phyloP scores from a whole-genome alignment of 2,888 invertebrate species.

The Acrocyrtus sp. region DNA sequence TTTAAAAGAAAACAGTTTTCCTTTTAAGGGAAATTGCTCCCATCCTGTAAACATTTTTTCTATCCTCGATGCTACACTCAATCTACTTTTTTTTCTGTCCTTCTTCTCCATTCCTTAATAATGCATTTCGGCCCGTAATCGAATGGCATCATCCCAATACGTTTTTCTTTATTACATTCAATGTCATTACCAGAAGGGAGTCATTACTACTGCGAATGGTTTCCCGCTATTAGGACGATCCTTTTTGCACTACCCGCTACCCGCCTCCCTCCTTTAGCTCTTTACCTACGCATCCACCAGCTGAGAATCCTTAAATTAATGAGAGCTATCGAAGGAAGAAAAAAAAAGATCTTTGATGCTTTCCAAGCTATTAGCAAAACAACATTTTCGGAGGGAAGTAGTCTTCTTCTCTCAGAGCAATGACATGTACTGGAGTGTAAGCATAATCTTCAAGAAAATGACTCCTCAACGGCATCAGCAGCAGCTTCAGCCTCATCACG shows the following conservation, averaged over 20 bases:
- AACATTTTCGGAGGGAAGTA: constrained; percentile 9
- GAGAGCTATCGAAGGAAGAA: constrained; percentile 29
- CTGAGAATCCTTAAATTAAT: constrained; percentile 39
- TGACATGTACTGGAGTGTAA: not conserved
- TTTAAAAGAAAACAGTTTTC: no score
- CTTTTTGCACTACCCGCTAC: not conserved
- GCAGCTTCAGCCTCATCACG: constrained; percentile 21
- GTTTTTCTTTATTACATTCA: constrained; percentile 38
- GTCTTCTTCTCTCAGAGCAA: constrained; percentile 7
- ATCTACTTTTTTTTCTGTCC: not conserved
- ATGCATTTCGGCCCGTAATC: constrained; percentile 1
- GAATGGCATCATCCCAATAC: constrained; percentile 28
- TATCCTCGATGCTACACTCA: no score
- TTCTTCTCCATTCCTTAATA: not conserved
- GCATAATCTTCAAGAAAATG: constrained; percentile 1
- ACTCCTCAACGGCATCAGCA: not conserved
- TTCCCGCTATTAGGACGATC: no score
- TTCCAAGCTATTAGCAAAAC: constrained; percentile 34
- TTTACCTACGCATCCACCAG: constrained; percentile 5
- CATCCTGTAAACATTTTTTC: no score
- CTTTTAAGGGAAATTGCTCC: no score
- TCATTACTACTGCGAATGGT: constrained; percentile 23
- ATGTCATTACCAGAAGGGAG: constrained; percentile 44
- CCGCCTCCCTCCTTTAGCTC: not conserved
- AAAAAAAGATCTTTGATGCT: constrained; percentile 4